These are phyloP conservation scores for Cyphomyrus plagiostoma DNA, from an alignment of 2,113 vertebrate species.

Conservation along the genomic window DNA sequence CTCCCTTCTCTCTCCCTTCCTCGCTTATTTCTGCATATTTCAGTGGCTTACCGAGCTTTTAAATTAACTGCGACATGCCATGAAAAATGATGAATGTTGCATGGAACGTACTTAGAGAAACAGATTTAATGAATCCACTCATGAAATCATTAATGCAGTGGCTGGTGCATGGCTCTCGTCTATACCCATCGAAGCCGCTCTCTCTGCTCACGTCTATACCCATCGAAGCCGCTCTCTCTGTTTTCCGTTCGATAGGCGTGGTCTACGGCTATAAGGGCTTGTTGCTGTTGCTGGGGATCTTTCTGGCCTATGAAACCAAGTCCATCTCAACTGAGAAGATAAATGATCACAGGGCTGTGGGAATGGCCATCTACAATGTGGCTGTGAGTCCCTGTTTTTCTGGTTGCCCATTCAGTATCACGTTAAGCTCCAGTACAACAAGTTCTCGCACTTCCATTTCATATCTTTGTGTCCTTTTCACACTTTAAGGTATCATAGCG, in stretches of 20 bases:
- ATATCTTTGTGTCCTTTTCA: constrained; percentile 9
- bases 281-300: constrained; percentile 82
- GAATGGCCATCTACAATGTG: constrained; percentile 89
- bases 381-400: constrained; percentile 49
- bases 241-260: constrained; percentile 61
- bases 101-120: neutral
- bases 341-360: constrained; percentile 83
- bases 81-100: neutral
- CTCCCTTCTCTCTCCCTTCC: neutral
- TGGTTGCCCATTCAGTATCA: neutral
- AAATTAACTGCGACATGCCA: neutral
- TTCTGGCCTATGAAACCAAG: constrained; percentile 91
- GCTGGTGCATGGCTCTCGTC: neutral
- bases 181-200: too few relatives aligned
- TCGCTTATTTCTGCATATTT: constrained; percentile 18
- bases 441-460: neutral
- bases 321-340: constrained; percentile 90
- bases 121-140: neutral
- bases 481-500: neutral
- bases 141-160: neutral
- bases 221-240: neutral
- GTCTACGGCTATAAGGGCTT: constrained; percentile 92
- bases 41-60: neutral
- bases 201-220: too few relatives aligned
- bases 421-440: neutral